Evolutionary conservation across 35 echinoderm and acorn worm species (phyloP).

Genomic region (Ophioderma brevispina): DNA sequence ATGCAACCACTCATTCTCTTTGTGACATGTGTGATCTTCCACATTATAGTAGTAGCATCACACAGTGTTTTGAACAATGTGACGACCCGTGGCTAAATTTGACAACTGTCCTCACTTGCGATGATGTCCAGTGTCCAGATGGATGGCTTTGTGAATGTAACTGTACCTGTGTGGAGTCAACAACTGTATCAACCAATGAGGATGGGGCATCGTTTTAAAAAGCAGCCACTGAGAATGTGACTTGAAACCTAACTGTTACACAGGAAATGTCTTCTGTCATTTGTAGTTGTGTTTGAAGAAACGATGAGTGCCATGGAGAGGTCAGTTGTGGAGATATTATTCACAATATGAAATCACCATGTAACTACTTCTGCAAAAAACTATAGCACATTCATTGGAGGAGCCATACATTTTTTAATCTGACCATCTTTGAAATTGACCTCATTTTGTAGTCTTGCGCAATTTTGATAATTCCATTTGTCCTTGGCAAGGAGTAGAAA

Average conservation of each 20-base stretch:
- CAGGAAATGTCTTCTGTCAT: background rate
- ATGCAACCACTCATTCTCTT: background rate
- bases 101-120: constrained; percentile 18
- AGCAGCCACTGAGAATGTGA: background rate
- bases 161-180: constrained; percentile 20
- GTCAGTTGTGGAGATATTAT: background rate
- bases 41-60: background rate
- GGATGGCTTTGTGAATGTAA: background rate
- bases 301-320: background rate
- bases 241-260: background rate
- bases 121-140: background rate
- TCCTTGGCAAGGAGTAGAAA: background rate
- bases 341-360: background rate
- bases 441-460: background rate
- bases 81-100: background rate
- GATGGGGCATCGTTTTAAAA: background rate
- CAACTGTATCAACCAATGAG: constrained; percentile 1
- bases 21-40: background rate
- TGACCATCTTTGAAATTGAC: background rate
- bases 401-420: background rate
- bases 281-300: too few relatives aligned
- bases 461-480: background rate
- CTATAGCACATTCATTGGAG: background rate
- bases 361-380: background rate
- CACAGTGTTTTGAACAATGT: background rate